A percentile compares a stretch with the other conserved stretches of the same genome.
Evolutionary conservation across 1,140 invertebrate species (phyloP).

Genomic region (Leptinotarsa texana): DNA sequence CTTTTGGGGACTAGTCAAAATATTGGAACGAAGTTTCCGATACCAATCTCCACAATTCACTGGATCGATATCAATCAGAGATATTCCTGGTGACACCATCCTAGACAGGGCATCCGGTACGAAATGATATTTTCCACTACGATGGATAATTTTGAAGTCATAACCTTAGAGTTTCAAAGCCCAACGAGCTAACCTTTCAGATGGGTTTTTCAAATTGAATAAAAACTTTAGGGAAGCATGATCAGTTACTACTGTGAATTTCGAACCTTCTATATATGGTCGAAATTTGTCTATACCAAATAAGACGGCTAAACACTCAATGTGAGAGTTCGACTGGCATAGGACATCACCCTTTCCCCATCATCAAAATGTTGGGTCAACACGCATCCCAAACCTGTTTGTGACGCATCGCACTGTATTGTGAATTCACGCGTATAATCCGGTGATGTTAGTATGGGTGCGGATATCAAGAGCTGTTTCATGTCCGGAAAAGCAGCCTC

Average conservation of each 20-base stretch:
- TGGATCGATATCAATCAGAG: too few relatives aligned
- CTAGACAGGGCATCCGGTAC: neutral
- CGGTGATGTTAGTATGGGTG: conserved; percentile 9
- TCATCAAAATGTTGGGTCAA: conserved; percentile 42
- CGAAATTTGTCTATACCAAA: conserved; percentile 10
- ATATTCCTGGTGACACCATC: neutral
- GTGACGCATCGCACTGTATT: conserved; percentile 38
- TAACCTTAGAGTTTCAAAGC: neutral
- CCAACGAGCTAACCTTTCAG: neutral
- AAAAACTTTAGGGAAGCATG: neutral
- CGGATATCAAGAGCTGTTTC: conserved; percentile 27
- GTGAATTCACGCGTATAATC: conserved; percentile 24
- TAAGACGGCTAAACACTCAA: too few relatives aligned
- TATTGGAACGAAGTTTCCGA: too few relatives aligned
- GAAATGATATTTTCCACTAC: neutral
- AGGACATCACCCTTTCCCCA: conserved; percentile 32
- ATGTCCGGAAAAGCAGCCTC: conserved; percentile 39
- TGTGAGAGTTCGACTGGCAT: too few relatives aligned
- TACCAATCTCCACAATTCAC: too few relatives aligned
- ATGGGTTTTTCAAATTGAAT: neutral
- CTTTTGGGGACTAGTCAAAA: too few relatives aligned
- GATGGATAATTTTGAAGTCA: neutral
- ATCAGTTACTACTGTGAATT: neutral
- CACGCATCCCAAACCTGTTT: conserved; percentile 43
- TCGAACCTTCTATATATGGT: neutral